Percentiles rank a stretch among this genome's conserved stretches.
Evolutionary conservation across 1,140 invertebrate genomes (phyloP).

Genomic region (Brachionus rubens): DNA sequence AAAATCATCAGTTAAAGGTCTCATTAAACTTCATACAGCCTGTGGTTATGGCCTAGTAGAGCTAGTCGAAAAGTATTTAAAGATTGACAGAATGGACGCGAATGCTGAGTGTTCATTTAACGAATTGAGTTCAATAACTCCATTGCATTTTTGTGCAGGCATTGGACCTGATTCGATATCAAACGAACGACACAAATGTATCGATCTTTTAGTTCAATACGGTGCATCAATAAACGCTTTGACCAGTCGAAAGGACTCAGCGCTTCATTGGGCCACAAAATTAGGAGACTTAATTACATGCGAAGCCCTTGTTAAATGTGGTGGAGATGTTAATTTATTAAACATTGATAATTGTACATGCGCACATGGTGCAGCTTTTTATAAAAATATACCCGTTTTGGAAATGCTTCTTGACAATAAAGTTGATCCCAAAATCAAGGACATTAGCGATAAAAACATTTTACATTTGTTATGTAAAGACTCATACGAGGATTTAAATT

Average conservation of each 20-base stretch:
- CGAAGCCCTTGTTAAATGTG: conserved; percentile 11
- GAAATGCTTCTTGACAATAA: conserved; percentile 15
- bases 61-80: conserved; percentile 37
- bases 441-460: conserved; percentile 36
- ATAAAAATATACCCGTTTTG: conserved; percentile 20
- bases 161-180: conserved; percentile 27
- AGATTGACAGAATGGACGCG: background rate
- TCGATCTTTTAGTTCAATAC: background rate
- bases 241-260: background rate
- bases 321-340: background rate
- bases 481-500: background rate
- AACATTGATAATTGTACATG: conserved; percentile 38
- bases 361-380: conserved; percentile 45
- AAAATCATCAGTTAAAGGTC: conserved; percentile 22
- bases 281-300: conserved; percentile 10
- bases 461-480: conserved; percentile 40
- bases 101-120: conserved; percentile 11
- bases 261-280: conserved; percentile 38
- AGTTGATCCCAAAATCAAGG: background rate
- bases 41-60: conserved; percentile 17
- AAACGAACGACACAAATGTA: conserved; percentile 17
- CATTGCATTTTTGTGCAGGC: conserved; percentile 36
- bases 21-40: conserved; percentile 24
- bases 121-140: background rate
- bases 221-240: background rate